phyloP scores from a whole-genome alignment of 1,140 invertebrate genomes.

The Olivierus martensii region DNA sequence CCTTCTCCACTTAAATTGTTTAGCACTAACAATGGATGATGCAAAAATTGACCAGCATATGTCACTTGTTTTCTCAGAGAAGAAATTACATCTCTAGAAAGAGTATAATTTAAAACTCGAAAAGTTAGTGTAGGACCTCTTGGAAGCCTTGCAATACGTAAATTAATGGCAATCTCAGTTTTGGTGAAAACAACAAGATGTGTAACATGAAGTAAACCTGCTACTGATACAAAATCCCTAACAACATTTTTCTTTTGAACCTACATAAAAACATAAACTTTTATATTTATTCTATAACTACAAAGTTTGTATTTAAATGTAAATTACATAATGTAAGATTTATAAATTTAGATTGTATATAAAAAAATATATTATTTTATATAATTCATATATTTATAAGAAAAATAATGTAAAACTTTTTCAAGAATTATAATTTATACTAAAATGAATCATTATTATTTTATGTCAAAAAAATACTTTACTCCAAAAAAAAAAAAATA shows the following conservation, averaged over 20 bases:
- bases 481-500: too few species aligned
- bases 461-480: too few species aligned
- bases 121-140: constrained; percentile 56
- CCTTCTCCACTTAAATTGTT: constrained; percentile 84
- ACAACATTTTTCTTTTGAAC: constrained; percentile 38
- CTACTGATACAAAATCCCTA: constrained; percentile 41
- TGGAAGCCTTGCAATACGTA: constrained; percentile 38
- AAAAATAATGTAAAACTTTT: too few species aligned
- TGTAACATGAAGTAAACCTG: constrained; percentile 40
- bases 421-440: too few species aligned
- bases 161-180: constrained; percentile 32
- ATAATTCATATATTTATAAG: too few species aligned
- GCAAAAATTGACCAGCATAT: constrained; percentile 45
- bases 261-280: constrained; percentile 22
- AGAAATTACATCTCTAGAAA: constrained; percentile 73
- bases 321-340: too few species aligned
- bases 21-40: constrained; percentile 77
- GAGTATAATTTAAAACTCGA: constrained; percentile 64
- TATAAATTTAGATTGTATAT: too few species aligned
- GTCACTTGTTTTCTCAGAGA: constrained; percentile 58
- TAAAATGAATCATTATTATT: too few species aligned
- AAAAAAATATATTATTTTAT: too few species aligned
- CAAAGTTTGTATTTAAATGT: too few species aligned
- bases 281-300: too few species aligned
- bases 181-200: constrained; percentile 41